Percentiles rank a stretch among this genome's conserved stretches.
Evolutionary conservation across 2,797 vertebrate species (phyloP).

Genomic region (Enteromius anoplus): DNA sequence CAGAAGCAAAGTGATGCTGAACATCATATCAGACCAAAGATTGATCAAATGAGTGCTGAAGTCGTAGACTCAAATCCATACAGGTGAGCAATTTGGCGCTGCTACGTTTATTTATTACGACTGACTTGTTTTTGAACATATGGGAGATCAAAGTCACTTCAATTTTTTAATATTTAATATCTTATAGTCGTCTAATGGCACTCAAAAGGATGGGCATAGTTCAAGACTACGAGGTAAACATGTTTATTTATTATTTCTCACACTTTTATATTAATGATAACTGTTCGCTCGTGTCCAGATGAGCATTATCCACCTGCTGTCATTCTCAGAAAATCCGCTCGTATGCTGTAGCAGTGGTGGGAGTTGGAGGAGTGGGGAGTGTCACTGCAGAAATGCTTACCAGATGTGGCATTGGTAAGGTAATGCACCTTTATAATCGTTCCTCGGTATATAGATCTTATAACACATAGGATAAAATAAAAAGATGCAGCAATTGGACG

Average conservation of each 20-base stretch:
- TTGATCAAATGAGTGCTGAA: constrained; percentile 91
- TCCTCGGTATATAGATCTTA: not conserved
- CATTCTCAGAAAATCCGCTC: constrained; percentile 89
- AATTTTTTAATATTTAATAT: constrained; percentile 57
- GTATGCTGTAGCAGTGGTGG: constrained; percentile 90
- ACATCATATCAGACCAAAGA: constrained; percentile 77
- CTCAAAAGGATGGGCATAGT: constrained; percentile 99
- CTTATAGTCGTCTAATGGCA: constrained; percentile 92
- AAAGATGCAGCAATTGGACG: not conserved
- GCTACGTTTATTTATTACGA: not conserved
- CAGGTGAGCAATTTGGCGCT: constrained; percentile 76
- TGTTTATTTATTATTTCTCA: not conserved
- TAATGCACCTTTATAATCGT: constrained; percentile 76
- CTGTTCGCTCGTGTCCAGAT: not conserved
- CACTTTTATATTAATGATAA: not conserved
- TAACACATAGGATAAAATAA: not conserved
- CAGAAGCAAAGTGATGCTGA: constrained; percentile 71
- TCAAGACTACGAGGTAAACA: constrained; percentile 91
- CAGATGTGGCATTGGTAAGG: constrained; percentile 99
- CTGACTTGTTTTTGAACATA: constrained; percentile 35
- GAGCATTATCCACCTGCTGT: not conserved
- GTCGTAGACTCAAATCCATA: constrained; percentile 96
- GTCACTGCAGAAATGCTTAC: constrained; percentile 99
- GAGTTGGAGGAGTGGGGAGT: constrained; percentile 95
- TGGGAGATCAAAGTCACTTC: constrained; percentile 21